Base-by-base conservation (phyloP, 2,113 vertebrate species). In the Dasyornis broadbenti region DNA sequence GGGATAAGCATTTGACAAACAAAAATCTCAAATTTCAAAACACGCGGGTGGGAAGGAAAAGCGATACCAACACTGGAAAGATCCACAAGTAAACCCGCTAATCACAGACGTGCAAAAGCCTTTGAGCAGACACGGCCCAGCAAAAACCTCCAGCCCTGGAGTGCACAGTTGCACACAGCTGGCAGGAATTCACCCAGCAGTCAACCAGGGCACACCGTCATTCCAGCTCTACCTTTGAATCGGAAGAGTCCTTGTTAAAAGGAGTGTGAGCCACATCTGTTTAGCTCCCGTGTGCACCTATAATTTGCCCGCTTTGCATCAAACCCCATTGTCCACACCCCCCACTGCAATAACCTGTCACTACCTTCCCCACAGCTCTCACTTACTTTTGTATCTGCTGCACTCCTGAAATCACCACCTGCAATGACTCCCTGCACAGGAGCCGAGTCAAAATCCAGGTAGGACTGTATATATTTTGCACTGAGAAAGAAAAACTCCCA, bases 171-270 rank as follows among this genome's bases (percentile, higher is more conserved):
- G 78, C 6, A 3, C 40, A 2, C 14, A 11, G 10, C 52, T 8
- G 40, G 20, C 23, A 2, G 8, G 1, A 7, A 1, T 15, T 2
- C 28, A 6, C 5, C 6, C 26, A 1, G 47, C 56, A 28, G 50
- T 49, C 5, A 5, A 2, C 8, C 1, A 18, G 20, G 28, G 23
- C 30, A 10, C 17, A 1, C 6, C 20, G 15, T 1, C 3, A 12
- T 19, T 26, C 10, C 4, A 15, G 73, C 10, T n/a, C 21, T 30
- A 1, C 19, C 1, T 14, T 9, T 20, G 15, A 39, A 11, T 18
- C 19, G 9, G 10, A 33, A n/a, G 40, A 50, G n/a, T 1, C 2
- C 3, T 24, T 2, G 12, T 17, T 20, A 11, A 8, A 30, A 28
- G 30, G 17, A 7, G 35, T 12, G 22, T 4, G 35, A 15, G 10